Base-by-base conservation (phyloP, 2,888 invertebrate species). In the Argyresthia goedartella region DNA sequence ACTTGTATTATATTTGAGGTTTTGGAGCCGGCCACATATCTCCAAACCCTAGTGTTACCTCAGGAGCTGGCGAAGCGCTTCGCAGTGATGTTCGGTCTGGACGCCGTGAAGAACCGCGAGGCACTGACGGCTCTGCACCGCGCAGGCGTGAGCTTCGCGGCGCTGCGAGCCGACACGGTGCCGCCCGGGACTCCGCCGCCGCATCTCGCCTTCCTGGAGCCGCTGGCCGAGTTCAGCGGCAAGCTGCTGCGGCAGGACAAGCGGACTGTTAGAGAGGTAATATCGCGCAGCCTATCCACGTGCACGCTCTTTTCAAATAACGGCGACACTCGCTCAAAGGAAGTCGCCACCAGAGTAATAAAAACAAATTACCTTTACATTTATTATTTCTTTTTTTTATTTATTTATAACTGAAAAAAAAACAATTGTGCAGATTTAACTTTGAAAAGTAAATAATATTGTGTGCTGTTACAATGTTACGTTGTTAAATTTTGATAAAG, bases 31-130 rank as follows among this genome's bases (percentile, higher is more conserved):
- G n/a, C 39, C 36, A 39, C 3, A 3, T 39, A 39, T 39, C n/a
- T n/a, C n/a, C n/a, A n/a, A n/a, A n/a, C n/a, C n/a, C n/a, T n/a
- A n/a, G n/a, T n/a, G n/a, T n/a, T n/a, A n/a, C 41, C 45, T 34
- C 67, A 94, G 91, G 99, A 99, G 89, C 86, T 99, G 70, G 98
- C 98, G 0, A 97, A 98, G 81, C 89, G 98, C 52, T 99, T 99
- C 88, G 95, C 98, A 1, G 88, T 98, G 53, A 98, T 97, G 49
- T 99, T 99, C 88, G 99, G 99, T 0, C 88, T 98, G 67, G 99
- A 99, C 87, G 95, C 96, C 13, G 91, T 98, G 55, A 97, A 97
- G 86, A 99, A 98, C 89, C 91, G 98, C 57, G 97, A 98, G 79
- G 97, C 98, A 9, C 94, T 99, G 57, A 96, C 97, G 11, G 95